These are phyloP conservation scores for Origma solitaria DNA, from an alignment of 2,113 vertebrate species.

Conservation along the genomic window DNA sequence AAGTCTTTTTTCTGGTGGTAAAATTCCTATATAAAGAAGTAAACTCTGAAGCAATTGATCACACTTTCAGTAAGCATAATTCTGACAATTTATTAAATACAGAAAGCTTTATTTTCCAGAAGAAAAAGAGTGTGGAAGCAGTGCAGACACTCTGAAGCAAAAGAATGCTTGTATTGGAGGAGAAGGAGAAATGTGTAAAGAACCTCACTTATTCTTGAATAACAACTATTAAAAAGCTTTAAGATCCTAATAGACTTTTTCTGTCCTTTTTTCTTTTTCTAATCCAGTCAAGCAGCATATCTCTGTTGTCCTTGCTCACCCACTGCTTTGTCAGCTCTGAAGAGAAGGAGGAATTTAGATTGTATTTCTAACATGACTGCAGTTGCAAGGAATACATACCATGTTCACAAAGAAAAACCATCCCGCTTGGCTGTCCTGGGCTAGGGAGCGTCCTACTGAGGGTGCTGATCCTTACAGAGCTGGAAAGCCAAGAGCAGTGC, in stretches of 20 bases:
- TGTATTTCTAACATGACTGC: neutral
- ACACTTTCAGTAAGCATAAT: neutral
- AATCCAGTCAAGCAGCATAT: neutral
- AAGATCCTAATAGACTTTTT: neutral
- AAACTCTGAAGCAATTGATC: neutral
- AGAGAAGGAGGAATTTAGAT: neutral
- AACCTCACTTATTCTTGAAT: neutral
- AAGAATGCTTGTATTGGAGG: neutral
- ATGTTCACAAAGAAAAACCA: neutral
- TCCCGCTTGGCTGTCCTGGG: neutral
- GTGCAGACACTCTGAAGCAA: neutral
- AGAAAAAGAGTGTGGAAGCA: neutral
- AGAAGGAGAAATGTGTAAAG: neutral
- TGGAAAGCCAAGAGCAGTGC: neutral
- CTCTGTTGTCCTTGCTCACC: neutral
- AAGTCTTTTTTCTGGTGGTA: neutral
- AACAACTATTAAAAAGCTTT: neutral
- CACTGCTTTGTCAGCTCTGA: neutral
- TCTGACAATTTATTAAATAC: neutral
- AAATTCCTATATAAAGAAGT: neutral
- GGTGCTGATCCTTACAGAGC: neutral
- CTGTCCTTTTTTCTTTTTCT: neutral
- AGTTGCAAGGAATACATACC: neutral
- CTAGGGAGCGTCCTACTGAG: neutral
- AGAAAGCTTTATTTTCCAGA: neutral